phyloP scores from a whole-genome alignment of 2,888 invertebrate genomes.

The Diabrotica balteata region DNA sequence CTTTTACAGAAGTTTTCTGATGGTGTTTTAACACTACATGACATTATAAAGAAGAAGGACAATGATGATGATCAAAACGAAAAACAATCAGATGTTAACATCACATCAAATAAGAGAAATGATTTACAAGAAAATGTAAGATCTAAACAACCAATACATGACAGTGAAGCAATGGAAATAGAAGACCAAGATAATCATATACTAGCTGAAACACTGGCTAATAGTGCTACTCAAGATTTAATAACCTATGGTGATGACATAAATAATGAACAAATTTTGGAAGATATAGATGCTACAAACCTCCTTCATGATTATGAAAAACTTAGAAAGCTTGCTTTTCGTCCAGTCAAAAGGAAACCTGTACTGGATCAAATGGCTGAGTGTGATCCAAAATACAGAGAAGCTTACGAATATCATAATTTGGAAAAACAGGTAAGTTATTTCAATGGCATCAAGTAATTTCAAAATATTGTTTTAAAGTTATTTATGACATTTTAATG shows the following conservation, averaged over 20 bases:
- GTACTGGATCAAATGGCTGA: conserved; percentile 38
- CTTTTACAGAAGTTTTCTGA: conserved; percentile 52
- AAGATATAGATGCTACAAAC: conserved; percentile 11
- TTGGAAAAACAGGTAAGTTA: conserved; percentile 45
- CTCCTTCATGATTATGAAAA: conserved; percentile 46
- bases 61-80: conserved; percentile 19
- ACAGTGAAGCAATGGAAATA: conserved; percentile 8
- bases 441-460: too few relatives aligned
- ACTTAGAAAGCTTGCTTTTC: conserved; percentile 47
- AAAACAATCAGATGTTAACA: background rate
- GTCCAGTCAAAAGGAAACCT: conserved; percentile 45
- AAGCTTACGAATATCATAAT: conserved; percentile 46
- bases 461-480: background rate
- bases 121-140: too few relatives aligned
- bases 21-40: conserved; percentile 50
- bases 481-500: background rate
- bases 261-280: conserved; percentile 12
- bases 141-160: background rate
- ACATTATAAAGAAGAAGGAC: conserved; percentile 36
- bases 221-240: too few relatives aligned
- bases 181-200: too few relatives aligned
- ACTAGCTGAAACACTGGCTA: too few relatives aligned
- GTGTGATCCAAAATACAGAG: conserved; percentile 41
- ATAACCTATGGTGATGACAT: too few relatives aligned
- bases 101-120: too few relatives aligned